Evolutionary conservation across 2,888 invertebrate species (phyloP).

Genomic region (Clusia tigrina): DNA sequence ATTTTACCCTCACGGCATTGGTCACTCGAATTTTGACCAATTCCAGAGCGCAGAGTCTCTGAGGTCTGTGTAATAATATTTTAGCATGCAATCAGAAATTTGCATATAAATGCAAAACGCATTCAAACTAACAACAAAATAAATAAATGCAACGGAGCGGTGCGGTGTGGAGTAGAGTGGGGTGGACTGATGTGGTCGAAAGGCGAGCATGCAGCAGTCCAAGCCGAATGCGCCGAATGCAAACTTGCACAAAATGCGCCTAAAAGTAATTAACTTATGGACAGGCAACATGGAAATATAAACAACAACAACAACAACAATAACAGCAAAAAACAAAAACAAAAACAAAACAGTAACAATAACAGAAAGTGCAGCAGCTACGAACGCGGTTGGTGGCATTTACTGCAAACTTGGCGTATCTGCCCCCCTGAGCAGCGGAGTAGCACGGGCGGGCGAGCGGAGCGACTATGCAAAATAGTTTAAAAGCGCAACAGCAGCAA

Average conservation of each 20-base stretch:
- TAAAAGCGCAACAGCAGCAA: neutral
- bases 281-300: slow-evolving; percentile 18
- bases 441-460: neutral
- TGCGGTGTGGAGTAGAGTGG: slow-evolving; percentile 4
- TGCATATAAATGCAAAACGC: slow-evolving; percentile 55
- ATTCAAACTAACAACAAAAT: slow-evolving; percentile 50
- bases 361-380: no score
- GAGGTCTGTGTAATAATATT: neutral
- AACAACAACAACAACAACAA: slow-evolving; percentile 8
- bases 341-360: no score
- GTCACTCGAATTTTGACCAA: neutral
- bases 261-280: slow-evolving; percentile 54
- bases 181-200: slow-evolving; percentile 15
- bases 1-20: slow-evolving; percentile 3
- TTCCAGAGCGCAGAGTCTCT: slow-evolving; percentile 1
- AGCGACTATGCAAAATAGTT: slow-evolving; percentile 6
- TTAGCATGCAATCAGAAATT: slow-evolving; percentile 51
- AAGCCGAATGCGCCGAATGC: slow-evolving; percentile 21
- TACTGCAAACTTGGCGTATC: neutral
- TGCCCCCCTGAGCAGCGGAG: neutral
- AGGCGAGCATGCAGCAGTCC: slow-evolving; percentile 14
- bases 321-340: neutral
- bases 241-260: slow-evolving; percentile 29
- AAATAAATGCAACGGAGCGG: slow-evolving; percentile 8
- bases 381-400: slow-evolving; percentile 4